phyloP scores from a whole-genome alignment of 2,888 invertebrate species.

The Xanthia togata region DNA sequence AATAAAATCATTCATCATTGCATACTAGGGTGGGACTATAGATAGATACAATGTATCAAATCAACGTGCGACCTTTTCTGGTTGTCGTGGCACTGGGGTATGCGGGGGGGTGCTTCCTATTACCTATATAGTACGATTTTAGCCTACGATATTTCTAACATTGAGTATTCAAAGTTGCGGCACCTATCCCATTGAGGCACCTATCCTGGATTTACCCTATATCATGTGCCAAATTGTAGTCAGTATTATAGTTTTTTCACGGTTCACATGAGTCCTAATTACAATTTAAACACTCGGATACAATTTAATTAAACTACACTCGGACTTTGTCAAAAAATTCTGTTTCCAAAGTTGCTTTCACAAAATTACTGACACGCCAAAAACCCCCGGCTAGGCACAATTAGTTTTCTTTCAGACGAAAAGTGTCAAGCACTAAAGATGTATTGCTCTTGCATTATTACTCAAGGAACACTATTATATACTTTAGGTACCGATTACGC shows the following conservation, averaged over 20 bases:
- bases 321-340: not conserved
- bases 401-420: not conserved
- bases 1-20: too few relatives aligned
- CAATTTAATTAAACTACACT: slow-evolving; percentile 10
- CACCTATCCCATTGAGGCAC: too few relatives aligned
- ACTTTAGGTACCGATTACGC: not conserved
- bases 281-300: slow-evolving; percentile 17
- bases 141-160: too few relatives aligned
- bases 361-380: not conserved
- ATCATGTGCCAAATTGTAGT: too few relatives aligned
- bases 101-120: too few relatives aligned
- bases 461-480: not conserved
- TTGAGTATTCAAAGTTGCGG: too few relatives aligned
- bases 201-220: too few relatives aligned
- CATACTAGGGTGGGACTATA: not conserved
- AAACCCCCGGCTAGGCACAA: not conserved
- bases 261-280: slow-evolving; percentile 29
- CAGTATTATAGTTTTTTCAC: slow-evolving; percentile 8
- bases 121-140: too few relatives aligned
- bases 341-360: not conserved
- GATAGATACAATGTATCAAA: not conserved
- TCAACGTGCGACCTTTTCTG: not conserved
- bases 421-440: not conserved
- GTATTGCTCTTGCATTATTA: not conserved
- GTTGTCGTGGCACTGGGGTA: too few relatives aligned